phyloP scores from a whole-genome alignment of 2,888 invertebrate species.

The Andrena dorsata region DNA sequence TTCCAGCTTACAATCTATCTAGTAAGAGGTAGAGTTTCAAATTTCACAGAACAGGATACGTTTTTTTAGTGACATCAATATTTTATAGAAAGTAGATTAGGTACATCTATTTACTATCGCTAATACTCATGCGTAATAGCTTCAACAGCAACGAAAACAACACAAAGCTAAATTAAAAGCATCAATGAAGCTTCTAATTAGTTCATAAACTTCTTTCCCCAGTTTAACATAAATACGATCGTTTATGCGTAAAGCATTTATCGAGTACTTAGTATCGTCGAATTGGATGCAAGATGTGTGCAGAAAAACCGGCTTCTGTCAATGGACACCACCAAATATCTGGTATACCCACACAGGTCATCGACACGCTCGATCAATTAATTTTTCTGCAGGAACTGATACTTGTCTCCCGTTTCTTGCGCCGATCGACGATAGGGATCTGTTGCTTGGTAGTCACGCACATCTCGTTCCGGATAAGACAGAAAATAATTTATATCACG shows the following conservation, averaged over 20 bases:
- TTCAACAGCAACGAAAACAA: no score
- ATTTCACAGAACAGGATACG: no score
- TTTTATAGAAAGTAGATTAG: no score
- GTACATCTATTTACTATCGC: no score
- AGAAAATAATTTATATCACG: conserved; percentile 42
- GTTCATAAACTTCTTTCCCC: no score
- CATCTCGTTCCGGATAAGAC: conserved; percentile 41
- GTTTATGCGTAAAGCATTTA: background rate
- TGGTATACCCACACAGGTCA: conserved; percentile 68
- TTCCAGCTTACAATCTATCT: no score
- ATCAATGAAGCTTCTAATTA: no score
- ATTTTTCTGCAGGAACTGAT: conserved; percentile 70
- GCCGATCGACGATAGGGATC: conserved; percentile 53
- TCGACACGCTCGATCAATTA: conserved; percentile 67
- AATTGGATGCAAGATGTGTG: conserved; percentile 8
- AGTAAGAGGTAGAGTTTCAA: no score
- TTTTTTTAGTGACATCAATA: no score
- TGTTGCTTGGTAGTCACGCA: conserved; percentile 56
- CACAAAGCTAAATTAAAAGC: no score
- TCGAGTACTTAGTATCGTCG: background rate
- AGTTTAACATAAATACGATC: background rate
- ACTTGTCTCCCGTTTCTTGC: conserved; percentile 50
- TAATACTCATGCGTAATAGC: no score
- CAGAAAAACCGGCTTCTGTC: conserved; percentile 37
- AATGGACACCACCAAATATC: conserved; percentile 49